phyloP scores from a whole-genome alignment of 2,113 vertebrate genomes.

The Perca schrenkii region DNA sequence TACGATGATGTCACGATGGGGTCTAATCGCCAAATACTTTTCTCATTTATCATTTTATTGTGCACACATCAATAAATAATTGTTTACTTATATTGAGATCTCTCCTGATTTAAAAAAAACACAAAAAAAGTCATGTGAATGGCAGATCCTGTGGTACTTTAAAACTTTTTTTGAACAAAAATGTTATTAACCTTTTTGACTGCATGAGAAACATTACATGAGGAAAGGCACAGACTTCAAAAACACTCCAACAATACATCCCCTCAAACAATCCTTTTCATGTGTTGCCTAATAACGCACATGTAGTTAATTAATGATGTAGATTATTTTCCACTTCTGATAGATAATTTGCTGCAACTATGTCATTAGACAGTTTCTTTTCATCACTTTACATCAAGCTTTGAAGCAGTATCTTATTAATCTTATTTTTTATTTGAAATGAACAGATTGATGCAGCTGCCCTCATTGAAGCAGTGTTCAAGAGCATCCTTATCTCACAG shows the following conservation, averaged over 20 bases:
- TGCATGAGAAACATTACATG: not conserved
- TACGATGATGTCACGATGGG: too few species aligned
- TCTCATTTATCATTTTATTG: too few species aligned
- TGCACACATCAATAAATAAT: too few species aligned
- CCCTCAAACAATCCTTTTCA: constrained; percentile 34
- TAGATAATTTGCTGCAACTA: constrained; percentile 40
- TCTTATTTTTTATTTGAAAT: constrained; percentile 69
- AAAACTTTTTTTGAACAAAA: constrained; percentile 29
- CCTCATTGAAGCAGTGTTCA: constrained; percentile 60
- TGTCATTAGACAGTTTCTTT: constrained; percentile 12
- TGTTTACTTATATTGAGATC: too few species aligned
- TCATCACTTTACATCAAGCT: constrained; percentile 23
- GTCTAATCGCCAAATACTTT: too few species aligned
- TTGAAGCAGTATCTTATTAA: constrained; percentile 57
- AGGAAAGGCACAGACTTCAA: not conserved
- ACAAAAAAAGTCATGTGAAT: constrained; percentile 1
- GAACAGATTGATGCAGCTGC: constrained; percentile 61
- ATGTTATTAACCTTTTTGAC: constrained; percentile 47
- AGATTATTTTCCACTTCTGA: constrained; percentile 37
- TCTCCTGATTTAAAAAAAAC: not conserved
- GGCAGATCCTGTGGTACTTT: not conserved
- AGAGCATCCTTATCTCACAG: constrained; percentile 70
- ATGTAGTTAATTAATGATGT: constrained; percentile 46
- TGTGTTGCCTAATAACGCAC: constrained; percentile 27
- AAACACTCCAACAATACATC: constrained; percentile 31